Base-by-base conservation (phyloP, 2,888 invertebrate genomes). In the Hypercompe scribonia region DNA sequence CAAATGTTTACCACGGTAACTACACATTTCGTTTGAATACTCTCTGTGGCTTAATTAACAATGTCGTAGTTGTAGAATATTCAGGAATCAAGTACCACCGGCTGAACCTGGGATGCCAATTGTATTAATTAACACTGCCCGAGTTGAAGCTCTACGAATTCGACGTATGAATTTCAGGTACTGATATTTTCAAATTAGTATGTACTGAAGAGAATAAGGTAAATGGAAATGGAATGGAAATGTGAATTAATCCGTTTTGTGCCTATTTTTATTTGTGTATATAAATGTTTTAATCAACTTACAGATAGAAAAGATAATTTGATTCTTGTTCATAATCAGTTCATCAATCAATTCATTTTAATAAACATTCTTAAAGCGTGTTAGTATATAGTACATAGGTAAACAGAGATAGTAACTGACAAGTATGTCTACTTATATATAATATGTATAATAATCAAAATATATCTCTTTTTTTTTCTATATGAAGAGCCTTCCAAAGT, bases 71-170 rank as follows among this genome's bases (percentile, higher is more conserved):
- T 50, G 3, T 7, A 50, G 39, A 65, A 42, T 42, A 66, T 66
- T 33, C n/a, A 13, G 50, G 33, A 34, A 54, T 68, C 67, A 68
- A 50, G 28, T 58, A 58, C 68, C 21, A 34, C 10, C 3, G 36
- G 24, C 18, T 28, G 36, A 58, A 39, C 21, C 31, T 50, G 54
- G 28, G 13, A 28, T 24, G 28, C 11, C n/a, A 58, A 68, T 36
- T 58, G 68, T 68, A 68, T 68, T 68, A 68, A 68, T 58, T 68
- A 68, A 58, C 58, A 31, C 58, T 36, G 28, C 1, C 28, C 33
- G 46, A 50, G 67, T 33, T 31, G 33, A 46, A 46, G 24, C 33
- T 31, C 46, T 24, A 13, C 33, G 24, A 50, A 50, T 28, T 65
- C 65, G 7, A 42, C 2, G 5, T 28, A 65, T 65, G 10, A 61